A percentile compares a stretch with the other conserved stretches of the same genome.
These are phyloP conservation scores for Dipodomys spectabilis DNA, from an alignment of 2,113 vertebrate genomes.

Conservation along the genomic window DNA sequence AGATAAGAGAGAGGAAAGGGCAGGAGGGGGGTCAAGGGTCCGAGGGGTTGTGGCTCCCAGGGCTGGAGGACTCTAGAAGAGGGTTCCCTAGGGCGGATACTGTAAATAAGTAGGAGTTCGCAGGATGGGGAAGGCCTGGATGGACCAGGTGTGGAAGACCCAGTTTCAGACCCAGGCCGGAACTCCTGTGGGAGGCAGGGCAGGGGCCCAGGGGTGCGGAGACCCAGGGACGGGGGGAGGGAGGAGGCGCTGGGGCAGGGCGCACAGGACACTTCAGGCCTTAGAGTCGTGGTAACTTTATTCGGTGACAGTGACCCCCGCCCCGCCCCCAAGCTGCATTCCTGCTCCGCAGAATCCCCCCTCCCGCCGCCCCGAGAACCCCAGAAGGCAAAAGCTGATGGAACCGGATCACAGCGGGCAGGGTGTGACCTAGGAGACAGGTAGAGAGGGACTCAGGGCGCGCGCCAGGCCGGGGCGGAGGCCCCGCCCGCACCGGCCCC, in stretches of 20 bases:
- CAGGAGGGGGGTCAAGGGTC: neutral
- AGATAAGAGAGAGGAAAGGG: neutral
- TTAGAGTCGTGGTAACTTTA: constrained; percentile 5
- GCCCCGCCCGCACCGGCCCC: too few relatives aligned
- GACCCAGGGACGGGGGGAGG: too few relatives aligned
- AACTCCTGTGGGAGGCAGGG: neutral
- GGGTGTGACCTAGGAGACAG: neutral
- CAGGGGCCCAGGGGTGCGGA: neutral
- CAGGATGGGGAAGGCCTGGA: neutral
- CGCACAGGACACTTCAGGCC: neutral
- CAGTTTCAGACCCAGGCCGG: neutral
- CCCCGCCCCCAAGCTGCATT: too few relatives aligned
- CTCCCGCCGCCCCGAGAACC: neutral
- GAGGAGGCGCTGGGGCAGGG: neutral
- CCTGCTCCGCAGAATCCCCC: neutral
- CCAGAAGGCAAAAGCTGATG: neutral
- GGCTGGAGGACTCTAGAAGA: too few relatives aligned
- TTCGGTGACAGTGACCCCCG: neutral
- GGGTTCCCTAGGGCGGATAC: neutral
- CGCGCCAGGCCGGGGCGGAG: too few relatives aligned
- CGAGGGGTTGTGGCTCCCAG: neutral
- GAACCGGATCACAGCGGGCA: neutral
- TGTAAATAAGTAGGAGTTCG: neutral
- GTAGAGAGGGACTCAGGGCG: neutral
- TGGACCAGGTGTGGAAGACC: too few relatives aligned